phyloP scores from a whole-genome alignment of 2,113 vertebrate species.

The Cygnus atratus region DNA sequence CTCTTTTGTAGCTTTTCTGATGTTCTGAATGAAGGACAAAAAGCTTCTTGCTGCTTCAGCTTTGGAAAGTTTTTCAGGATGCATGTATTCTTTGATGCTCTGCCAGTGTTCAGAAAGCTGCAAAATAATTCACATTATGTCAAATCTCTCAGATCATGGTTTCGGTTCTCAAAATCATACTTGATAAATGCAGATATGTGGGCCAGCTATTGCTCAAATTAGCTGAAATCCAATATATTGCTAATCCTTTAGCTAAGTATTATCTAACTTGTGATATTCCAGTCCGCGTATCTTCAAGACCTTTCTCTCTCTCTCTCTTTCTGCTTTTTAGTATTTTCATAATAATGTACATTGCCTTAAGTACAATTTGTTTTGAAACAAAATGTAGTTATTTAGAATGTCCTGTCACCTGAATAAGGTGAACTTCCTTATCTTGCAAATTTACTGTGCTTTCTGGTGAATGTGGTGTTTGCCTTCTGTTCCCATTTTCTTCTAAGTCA shows the following conservation, averaged over 20 bases:
- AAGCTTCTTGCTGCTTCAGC: conserved; percentile 85
- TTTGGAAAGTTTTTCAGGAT: conserved; percentile 87
- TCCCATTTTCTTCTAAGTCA: background rate
- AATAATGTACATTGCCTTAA: background rate
- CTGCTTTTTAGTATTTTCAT: background rate
- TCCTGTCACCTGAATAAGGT: background rate
- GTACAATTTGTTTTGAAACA: background rate
- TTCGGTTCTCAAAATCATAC: background rate
- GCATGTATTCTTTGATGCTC: conserved; percentile 77
- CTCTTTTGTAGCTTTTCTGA: conserved; percentile 86
- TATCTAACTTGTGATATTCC: background rate
- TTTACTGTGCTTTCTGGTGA: background rate
- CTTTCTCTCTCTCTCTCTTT: background rate
- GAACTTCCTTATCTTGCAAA: background rate
- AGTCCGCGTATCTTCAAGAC: background rate
- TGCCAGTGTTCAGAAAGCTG: conserved; percentile 90
- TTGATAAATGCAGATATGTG: background rate
- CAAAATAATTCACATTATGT: conserved; percentile 27
- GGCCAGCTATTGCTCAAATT: background rate
- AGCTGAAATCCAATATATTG: background rate
- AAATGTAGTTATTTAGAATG: background rate
- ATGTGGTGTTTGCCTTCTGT: background rate
- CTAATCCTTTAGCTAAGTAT: background rate
- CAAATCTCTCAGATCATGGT: background rate
- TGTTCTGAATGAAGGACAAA: conserved; percentile 86